Evolutionary conservation across 2,797 vertebrate species (phyloP).

Genomic region (Poeciliopsis gracilis): DNA sequence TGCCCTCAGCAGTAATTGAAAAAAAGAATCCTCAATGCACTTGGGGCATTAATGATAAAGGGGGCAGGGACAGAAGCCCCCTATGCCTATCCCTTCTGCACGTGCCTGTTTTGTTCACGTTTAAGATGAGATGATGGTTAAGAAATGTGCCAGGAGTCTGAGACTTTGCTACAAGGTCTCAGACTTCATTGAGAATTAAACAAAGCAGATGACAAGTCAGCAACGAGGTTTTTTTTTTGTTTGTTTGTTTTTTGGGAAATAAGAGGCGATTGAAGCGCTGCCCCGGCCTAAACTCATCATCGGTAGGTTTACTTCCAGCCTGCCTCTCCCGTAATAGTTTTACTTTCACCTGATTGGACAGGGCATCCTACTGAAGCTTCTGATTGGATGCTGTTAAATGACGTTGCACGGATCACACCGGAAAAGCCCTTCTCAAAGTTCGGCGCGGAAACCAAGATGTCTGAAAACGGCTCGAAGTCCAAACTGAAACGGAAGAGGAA

Average conservation of each 20-base stretch:
- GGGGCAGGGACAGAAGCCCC: no score
- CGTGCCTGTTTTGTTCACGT: no score
- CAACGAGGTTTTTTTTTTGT: not conserved
- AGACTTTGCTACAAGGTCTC: not conserved
- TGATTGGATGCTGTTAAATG: slow-evolving; percentile 42
- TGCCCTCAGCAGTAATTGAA: no score
- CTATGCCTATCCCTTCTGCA: no score
- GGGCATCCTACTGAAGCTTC: not conserved
- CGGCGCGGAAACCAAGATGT: slow-evolving; percentile 54
- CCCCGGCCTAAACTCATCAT: no score
- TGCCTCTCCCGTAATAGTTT: not conserved
- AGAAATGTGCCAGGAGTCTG: no score
- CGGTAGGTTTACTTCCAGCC: not conserved
- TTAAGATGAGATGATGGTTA: no score
- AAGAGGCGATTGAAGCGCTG: not conserved
- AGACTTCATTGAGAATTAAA: not conserved
- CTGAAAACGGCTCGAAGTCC: slow-evolving; percentile 49
- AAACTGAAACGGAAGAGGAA: slow-evolving; percentile 73
- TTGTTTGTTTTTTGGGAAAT: not conserved
- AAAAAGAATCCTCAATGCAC: not conserved
- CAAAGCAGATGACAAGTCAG: not conserved
- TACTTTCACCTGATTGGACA: slow-evolving; percentile 17
- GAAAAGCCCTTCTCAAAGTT: slow-evolving; percentile 23
- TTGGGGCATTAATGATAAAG: no score
- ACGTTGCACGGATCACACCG: slow-evolving; percentile 21